Evolutionary conservation across 2,113 vertebrate genomes (phyloP).

Genomic region (Elaphurus davidianus): DNA sequence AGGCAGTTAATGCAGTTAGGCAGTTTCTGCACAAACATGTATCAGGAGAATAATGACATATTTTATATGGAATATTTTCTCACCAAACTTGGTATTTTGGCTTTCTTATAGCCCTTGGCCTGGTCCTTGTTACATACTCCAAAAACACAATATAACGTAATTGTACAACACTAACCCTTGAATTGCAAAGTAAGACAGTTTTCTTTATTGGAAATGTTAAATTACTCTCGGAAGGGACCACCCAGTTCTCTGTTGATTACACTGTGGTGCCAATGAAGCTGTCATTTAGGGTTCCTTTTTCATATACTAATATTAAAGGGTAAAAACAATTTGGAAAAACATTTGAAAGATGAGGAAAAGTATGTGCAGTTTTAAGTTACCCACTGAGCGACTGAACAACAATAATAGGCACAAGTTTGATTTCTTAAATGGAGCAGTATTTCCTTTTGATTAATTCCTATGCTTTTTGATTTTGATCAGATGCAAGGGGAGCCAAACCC

Average conservation of each 20-base stretch:
- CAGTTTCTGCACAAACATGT: neutral
- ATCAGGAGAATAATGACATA: neutral
- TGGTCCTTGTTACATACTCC: neutral
- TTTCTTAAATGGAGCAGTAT: neutral
- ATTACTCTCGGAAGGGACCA: neutral
- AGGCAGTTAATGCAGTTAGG: neutral
- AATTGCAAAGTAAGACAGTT: neutral
- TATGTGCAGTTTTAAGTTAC: neutral
- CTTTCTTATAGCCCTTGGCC: neutral
- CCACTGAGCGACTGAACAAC: neutral
- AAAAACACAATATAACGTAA: neutral
- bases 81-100: neutral
- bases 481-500: slow-evolving; percentile 82
- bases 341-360: neutral
- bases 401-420: neutral
- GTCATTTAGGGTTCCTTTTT: neutral
- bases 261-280: neutral
- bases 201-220: neutral
- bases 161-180: neutral
- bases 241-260: neutral
- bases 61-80: neutral
- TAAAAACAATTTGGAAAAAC: neutral
- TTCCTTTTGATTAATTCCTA: neutral
- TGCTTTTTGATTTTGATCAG: slow-evolving; percentile 69
- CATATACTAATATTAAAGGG: neutral